Base-by-base conservation (phyloP, 2,797 vertebrate genomes). In the Argentina silus region DNA sequence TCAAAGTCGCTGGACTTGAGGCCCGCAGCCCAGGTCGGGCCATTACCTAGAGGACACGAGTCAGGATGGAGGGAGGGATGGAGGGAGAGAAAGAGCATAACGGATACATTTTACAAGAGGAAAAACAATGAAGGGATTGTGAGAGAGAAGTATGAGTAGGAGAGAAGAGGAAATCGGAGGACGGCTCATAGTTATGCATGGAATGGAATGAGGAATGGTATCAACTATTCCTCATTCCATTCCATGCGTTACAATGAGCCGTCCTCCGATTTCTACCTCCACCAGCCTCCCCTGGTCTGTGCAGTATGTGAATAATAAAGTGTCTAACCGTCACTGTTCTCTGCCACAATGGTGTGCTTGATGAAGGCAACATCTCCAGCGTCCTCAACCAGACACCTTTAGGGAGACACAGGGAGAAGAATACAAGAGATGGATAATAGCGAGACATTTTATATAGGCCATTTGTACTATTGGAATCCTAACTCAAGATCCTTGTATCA, bases 281-380 rank as follows among this genome's bases (percentile, higher is more conserved):
- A 36, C 27, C 27, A 36, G 27, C 27, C 27, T 36, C 27, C 27
- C 27, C 27, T 36, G 27, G 27, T 36, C 27, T 36, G 27, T 4
- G 4, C 27, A 15, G 42, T 42, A 63, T 7, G 14, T 66, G 27
- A n/a, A 43, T n/a, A 42, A 48, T n/a, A 27, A 9, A n/a, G n/a
- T 56, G 7, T 77, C 88, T 88, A 77, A 94, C 93, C 90, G 10
- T 84, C 64, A 5, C 62, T 92, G 80, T 90, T 89, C 67, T 93
- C 91, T 0, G 0, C 0, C 64, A 93, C 88, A 3, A 14, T 91
- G 56, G 80, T 81, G 83, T 95, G 92, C 83, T 94, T 93, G 72
- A 94, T 62, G 76, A 95, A 95, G 56, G 93, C 93, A 64, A 95
- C 93, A 15, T 95, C 92, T 6, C 93, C 94, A 7, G 55, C 69